These are phyloP conservation scores for Caradrina kadenii DNA, from an alignment of 2,888 invertebrate genomes.

Conservation along the genomic window DNA sequence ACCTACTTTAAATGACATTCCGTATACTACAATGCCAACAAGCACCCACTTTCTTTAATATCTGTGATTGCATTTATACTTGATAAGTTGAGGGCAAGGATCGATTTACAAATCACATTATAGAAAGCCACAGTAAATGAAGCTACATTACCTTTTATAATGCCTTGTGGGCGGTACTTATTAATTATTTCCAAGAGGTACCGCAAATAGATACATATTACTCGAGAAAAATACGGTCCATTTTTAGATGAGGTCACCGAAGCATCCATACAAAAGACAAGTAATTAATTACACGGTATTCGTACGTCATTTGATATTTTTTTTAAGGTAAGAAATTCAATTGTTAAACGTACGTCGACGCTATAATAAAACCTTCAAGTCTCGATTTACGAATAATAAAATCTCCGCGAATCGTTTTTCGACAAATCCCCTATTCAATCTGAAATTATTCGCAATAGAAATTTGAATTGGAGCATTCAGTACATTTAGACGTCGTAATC, in stretches of 20 bases:
- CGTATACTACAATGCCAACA: too few species aligned
- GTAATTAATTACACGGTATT: constrained; percentile 18
- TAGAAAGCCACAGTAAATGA: too few species aligned
- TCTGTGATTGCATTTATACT: too few species aligned
- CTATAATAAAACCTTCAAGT: constrained; percentile 49
- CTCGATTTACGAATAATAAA: constrained; percentile 71
- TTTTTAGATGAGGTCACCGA: not conserved
- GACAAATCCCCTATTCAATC: constrained; percentile 71
- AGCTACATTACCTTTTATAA: not conserved
- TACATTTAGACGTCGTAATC: constrained; percentile 73
- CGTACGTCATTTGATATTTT: not conserved
- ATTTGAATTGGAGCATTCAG: constrained; percentile 71
- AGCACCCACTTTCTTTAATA: too few species aligned
- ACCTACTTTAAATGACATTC: too few species aligned
- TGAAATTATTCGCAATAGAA: constrained; percentile 74
- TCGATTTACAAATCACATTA: too few species aligned
- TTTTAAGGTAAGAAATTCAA: constrained; percentile 15
- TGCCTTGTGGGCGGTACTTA: not conserved
- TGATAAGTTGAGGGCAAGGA: too few species aligned
- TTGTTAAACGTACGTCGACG: constrained; percentile 43
- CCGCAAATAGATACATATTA: not conserved
- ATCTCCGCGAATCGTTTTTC: constrained; percentile 71
- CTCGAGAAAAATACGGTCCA: constrained; percentile 9
- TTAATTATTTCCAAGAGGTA: not conserved
- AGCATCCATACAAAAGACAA: constrained; percentile 28